phyloP scores from a whole-genome alignment of 92 coral and sea anemone genomes.

The Virgularia gustaviana region DNA sequence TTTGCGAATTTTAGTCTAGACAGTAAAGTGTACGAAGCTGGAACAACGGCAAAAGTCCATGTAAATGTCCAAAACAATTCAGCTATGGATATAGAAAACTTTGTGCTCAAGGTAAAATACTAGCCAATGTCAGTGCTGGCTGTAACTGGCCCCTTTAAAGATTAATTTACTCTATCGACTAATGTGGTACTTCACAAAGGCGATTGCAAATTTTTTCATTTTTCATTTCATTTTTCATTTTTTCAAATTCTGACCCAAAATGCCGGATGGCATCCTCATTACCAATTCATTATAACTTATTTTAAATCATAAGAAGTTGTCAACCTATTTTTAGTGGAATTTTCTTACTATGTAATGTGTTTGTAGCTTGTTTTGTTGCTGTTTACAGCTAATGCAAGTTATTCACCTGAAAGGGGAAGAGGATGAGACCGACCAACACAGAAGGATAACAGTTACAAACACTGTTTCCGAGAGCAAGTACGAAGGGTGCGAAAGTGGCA shows the following conservation, averaged over 20 bases:
- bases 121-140: not conserved
- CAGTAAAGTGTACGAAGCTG: constrained; percentile 74
- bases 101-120: constrained; percentile 68
- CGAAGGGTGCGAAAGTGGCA: constrained; percentile 22
- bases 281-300: too few species aligned
- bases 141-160: not conserved
- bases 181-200: too few species aligned
- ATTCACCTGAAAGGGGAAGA: constrained; percentile 28
- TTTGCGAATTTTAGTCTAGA: too few species aligned
- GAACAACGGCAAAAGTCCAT: constrained; percentile 72
- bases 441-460: constrained; percentile 18
- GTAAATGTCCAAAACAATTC: constrained; percentile 83
- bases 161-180: too few species aligned
- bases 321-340: too few species aligned
- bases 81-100: constrained; percentile 87
- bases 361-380: not conserved
- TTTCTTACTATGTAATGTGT: too few species aligned
- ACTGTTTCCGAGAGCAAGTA: constrained; percentile 28
- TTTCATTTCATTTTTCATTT: too few species aligned
- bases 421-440: constrained; percentile 1
- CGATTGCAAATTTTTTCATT: too few species aligned
- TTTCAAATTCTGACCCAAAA: too few species aligned
- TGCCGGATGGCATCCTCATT: too few species aligned
- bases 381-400: constrained; percentile 24
- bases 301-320: too few species aligned